Evolutionary conservation across 2,113 vertebrate species (phyloP), one percentile per base, ranked within the genome.

Genomic region (Cebidichthys violaceus): DNA sequence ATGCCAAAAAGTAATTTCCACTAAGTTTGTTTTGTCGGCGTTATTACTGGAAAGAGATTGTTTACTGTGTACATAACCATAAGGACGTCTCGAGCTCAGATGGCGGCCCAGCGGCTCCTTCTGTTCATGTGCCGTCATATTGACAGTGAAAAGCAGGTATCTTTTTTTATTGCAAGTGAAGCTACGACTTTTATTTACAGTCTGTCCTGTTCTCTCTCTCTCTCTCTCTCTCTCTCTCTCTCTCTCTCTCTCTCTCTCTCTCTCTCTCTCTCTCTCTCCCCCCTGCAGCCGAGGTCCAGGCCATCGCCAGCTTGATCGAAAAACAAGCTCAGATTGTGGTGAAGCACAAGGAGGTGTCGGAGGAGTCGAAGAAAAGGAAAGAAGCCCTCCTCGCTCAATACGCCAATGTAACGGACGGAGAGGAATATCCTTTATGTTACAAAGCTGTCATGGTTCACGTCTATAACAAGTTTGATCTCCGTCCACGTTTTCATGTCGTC

Each of bases 311-410:
- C 71, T 90, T 99, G 93, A 99, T 99, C 79, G 98, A 99, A 93
- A 99, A 99, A 88, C 98, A 99, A 92, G 98, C 98, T 2, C 97
- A 96, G 94, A 98, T 99, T 0, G 97, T 98, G 80, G 97, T 99
- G 84, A 99, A 97, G 89, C 97, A 97, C 22, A 97, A 96, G 87
- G 95, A 96, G 61, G 94, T 96, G 18, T 95, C 97, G 0, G 95
- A 95, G 88, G 97, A 97, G 20, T 95, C 97, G 43, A 97, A 95
- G 90, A 96, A 96, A 74, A 96, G 95, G 82, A 99, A 99, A 86
- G 97, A 98, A 9, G 97, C 97, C 0, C 92, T 99, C 9, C 95
- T 99, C 41, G 97, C 98, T 14, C 98, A 99, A 81, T 99, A 99
- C 2, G 98, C 97, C 29, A 96, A 98, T 0, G 85, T 99, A 52